Evolutionary conservation across 2,888 invertebrate genomes (phyloP).

Genomic region (Drosophila demipolita): DNA sequence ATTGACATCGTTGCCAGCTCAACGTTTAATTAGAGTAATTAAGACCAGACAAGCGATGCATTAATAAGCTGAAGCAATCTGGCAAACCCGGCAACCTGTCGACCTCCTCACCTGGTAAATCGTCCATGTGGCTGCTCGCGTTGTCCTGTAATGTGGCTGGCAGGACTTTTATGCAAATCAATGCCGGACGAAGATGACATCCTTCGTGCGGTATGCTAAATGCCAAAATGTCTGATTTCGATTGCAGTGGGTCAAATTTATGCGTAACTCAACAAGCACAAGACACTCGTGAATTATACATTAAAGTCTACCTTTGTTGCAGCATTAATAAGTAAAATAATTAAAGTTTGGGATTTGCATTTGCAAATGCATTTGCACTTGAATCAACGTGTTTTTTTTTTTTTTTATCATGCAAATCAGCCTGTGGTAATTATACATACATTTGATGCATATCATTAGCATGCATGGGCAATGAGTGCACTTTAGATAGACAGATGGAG

Average conservation of each 20-base stretch:
- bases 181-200: constrained; percentile 14
- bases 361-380: constrained; percentile 27
- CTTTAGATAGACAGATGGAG: constrained; percentile 28
- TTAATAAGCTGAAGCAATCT: constrained; percentile 61
- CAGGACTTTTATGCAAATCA: constrained; percentile 63
- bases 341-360: constrained; percentile 42
- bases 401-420: constrained; percentile 38
- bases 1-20: constrained; percentile 29
- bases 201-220: constrained; percentile 19
- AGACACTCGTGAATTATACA: constrained; percentile 5
- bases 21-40: constrained; percentile 71
- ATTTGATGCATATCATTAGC: constrained; percentile 67
- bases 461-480: constrained; percentile 62
- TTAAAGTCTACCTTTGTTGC: constrained; percentile 12
- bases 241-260: constrained; percentile 13
- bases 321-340: constrained; percentile 56
- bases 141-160: constrained; percentile 18
- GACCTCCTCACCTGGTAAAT: constrained; percentile 18
- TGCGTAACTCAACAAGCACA: constrained; percentile 6
- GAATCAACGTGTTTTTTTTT: constrained; percentile 9
- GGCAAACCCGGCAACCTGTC: constrained; percentile 21
- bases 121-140: constrained; percentile 1
- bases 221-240: constrained; percentile 25
- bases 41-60: constrained; percentile 59
- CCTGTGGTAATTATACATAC: constrained; percentile 56